Evolutionary conservation across 2,113 vertebrate species (phyloP).

Genomic region (Pristiophorus japonicus): DNA sequence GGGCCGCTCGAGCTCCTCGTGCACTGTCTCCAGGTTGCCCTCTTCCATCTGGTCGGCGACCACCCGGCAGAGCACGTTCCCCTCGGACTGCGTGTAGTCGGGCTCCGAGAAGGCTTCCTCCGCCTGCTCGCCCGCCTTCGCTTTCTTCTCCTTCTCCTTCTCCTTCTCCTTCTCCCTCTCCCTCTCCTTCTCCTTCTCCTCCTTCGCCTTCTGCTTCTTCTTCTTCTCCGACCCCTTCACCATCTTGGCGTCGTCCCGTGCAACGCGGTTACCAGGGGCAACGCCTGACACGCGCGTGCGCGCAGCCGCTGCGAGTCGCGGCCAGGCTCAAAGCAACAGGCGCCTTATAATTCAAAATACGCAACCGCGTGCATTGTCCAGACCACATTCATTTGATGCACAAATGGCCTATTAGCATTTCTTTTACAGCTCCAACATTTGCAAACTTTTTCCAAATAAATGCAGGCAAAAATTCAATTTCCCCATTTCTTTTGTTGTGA

Average conservation of each 20-base stretch:
- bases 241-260: constrained; percentile 29
- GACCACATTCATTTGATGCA: not conserved
- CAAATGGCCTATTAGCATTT: not conserved
- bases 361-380: not conserved
- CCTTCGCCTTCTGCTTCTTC: constrained; percentile 4
- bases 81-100: not conserved
- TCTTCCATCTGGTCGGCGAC: not conserved
- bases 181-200: not conserved
- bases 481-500: too few relatives aligned
- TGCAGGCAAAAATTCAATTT: not conserved
- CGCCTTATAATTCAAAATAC: not conserved
- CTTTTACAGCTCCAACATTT: not conserved
- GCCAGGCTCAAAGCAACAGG: not conserved
- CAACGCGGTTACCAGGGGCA: not conserved
- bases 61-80: not conserved
- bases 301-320: too few relatives aligned
- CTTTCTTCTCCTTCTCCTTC: not conserved
- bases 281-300: not conserved
- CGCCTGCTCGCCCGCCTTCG: not conserved
- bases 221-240: constrained; percentile 30
- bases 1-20: not conserved
- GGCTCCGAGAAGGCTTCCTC: not conserved
- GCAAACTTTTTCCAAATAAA: not conserved
- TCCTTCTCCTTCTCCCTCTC: constrained; percentile 39
- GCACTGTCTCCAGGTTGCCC: not conserved